Base-by-base conservation (phyloP, 2,113 vertebrate species). In the Oxygymnocypris stewartii region DNA sequence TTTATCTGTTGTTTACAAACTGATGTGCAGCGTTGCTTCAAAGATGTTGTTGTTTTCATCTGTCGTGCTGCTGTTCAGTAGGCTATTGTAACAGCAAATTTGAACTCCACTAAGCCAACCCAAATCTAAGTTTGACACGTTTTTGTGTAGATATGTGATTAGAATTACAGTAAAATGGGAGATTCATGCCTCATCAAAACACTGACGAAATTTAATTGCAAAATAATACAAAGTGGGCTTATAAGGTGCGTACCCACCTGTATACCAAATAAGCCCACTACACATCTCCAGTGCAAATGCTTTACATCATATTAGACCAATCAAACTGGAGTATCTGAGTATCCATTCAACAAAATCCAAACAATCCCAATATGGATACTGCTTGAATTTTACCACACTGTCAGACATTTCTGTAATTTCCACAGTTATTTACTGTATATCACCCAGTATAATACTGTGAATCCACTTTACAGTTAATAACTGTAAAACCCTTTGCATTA, bases 1-100 rank as follows among this genome's bases (percentile, higher is more conserved):
- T 28, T 35, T 25, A 40, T 37, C 31, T 49, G 49, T 69, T 84
- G 82, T 84, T 84, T 84, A 87, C 87, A 82, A 78, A 78, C 67
- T 57, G 77, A 69, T 84, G 65, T 79, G 25, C 65, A 59, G 16
- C 85, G 84, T 79, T 71, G 47, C 31, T 69, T 20, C 23, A 61
- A 25, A 67, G 63, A 20, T n/a, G n/a, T n/a, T 69, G 25, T 37
- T 61, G 76, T 23, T 69, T 82, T 71, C 18, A 71, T 84, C 47
- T 25, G 49, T n/a, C 18, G 14, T 54, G 69, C 82, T 74, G 65
- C 69, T 25, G 35, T 42, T 71, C 31, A 42, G 28, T 37, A 77
- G 25, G 44, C 42, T 77, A 13, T 57, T 79, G 47, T 20, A 79
- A 59, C n/a, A 59, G 0, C 31, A 4, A 35, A 61, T 54, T 44